Conservation (phyloP, 2,888 invertebrate genomes). For the Lycophotia porphyrea region DNA sequence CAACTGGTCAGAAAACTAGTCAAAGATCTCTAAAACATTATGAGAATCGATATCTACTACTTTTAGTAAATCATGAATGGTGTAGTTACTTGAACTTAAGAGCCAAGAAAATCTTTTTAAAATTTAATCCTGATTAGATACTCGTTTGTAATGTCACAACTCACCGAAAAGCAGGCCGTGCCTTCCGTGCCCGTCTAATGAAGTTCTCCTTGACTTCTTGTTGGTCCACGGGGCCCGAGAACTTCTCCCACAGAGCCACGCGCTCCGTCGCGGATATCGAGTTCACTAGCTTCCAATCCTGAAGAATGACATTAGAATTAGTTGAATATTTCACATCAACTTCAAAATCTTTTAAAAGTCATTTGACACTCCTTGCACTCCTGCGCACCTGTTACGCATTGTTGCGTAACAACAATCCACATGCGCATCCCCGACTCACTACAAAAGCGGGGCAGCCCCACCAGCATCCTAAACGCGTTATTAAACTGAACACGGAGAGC, state of each 20-base stretch:
- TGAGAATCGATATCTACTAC: neutral
- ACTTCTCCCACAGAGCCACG: constrained; percentile 96
- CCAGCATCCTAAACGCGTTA: too few relatives aligned
- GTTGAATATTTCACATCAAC: neutral
- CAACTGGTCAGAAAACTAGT: too few relatives aligned
- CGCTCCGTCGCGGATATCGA: constrained; percentile 96
- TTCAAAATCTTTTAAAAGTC: neutral
- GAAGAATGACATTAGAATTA: constrained; percentile 7
- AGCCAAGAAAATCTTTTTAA: too few relatives aligned
- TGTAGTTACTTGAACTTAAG: neutral
- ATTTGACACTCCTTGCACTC: neutral
- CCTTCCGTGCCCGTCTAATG: constrained; percentile 93
- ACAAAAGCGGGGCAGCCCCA: too few relatives aligned
- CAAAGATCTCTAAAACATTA: neutral
- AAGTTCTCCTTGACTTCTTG: constrained; percentile 96
- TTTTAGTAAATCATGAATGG: neutral
- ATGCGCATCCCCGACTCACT: too few relatives aligned
- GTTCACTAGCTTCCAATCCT: constrained; percentile 95
- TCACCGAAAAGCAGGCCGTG: constrained; percentile 94
- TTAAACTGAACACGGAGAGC: too few relatives aligned
- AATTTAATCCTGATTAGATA: neutral
- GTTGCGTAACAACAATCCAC: too few relatives aligned
- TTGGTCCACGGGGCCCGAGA: constrained; percentile 95
- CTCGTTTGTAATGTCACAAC: neutral
- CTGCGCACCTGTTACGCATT: too few relatives aligned